Evolutionary conservation across 2,888 invertebrate species (phyloP).

Genomic region (Chloroclystis v-ata): DNA sequence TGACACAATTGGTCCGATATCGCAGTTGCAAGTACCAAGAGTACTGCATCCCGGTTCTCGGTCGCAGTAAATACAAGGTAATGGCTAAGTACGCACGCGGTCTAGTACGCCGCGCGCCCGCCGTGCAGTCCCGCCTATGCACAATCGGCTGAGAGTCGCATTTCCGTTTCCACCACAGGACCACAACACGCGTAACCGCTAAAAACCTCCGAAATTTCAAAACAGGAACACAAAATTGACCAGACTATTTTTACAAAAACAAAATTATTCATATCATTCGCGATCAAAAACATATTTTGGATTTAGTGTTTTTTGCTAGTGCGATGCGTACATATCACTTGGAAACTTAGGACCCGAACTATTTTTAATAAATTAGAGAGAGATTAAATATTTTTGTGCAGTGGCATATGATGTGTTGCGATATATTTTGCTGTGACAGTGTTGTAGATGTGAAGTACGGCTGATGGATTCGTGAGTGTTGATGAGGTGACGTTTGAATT

Average conservation of each 20-base stretch:
- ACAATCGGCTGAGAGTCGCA: constrained; percentile 74
- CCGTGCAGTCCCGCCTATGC: constrained; percentile 78
- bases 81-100: constrained; percentile 78
- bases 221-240: constrained; percentile 54
- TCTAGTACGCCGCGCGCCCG: constrained; percentile 76
- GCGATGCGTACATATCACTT: constrained; percentile 73
- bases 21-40: constrained; percentile 55
- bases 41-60: constrained; percentile 39
- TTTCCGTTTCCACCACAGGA: constrained; percentile 63
- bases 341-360: constrained; percentile 75
- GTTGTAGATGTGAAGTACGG: constrained; percentile 55
- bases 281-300: constrained; percentile 54
- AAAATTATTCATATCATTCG: constrained; percentile 65
- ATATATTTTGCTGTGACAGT: constrained; percentile 62
- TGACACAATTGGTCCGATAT: no score
- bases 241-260: constrained; percentile 65
- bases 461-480: constrained; percentile 58
- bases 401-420: constrained; percentile 66
- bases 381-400: constrained; percentile 62
- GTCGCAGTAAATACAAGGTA: constrained; percentile 78
- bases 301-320: constrained; percentile 59
- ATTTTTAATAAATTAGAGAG: constrained; percentile 58
- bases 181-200: constrained; percentile 69
- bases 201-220: constrained; percentile 59
- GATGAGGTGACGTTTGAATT: constrained; percentile 64